These are phyloP conservation scores for Pristionchus pacificus DNA, from an alignment of 1,140 invertebrate species.

Conservation along the genomic window DNA sequence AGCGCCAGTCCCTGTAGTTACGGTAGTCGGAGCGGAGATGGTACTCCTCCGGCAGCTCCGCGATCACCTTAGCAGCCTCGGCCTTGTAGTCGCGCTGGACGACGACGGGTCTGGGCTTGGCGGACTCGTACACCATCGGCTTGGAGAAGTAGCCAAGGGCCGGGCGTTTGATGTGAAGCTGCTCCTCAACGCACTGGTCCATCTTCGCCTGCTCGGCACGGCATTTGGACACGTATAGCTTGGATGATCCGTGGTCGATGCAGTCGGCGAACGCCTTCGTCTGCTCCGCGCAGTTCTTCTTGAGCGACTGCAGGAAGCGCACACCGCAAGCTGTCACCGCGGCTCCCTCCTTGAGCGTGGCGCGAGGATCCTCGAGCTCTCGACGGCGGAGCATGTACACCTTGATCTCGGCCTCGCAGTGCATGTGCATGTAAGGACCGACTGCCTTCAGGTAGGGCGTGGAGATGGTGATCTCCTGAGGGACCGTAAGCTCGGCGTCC, in stretches of 20 bases:
- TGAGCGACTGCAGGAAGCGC: constrained; percentile 82
- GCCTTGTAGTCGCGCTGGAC: constrained; percentile 53
- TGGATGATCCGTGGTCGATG: constrained; percentile 73
- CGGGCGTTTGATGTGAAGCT: constrained; percentile 77
- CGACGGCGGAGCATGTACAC: constrained; percentile 86
- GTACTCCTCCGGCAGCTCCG: constrained; percentile 47
- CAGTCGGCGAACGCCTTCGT: constrained; percentile 81
- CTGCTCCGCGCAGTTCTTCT: constrained; percentile 73
- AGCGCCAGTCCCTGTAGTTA: constrained; percentile 36
- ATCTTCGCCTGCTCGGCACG: constrained; percentile 77
- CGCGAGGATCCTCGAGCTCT: constrained; percentile 79
- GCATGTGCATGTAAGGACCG: constrained; percentile 82
- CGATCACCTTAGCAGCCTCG: constrained; percentile 48
- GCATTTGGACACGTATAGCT: constrained; percentile 70
- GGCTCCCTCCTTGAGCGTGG: constrained; percentile 83
- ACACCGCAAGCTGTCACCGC: constrained; percentile 82
- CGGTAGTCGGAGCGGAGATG: constrained; percentile 39
- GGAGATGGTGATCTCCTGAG: constrained; percentile 75
- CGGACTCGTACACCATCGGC: constrained; percentile 71
- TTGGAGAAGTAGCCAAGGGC: constrained; percentile 78
- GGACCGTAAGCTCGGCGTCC: constrained; percentile 76
- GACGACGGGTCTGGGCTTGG: constrained; percentile 65
- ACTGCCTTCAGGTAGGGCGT: constrained; percentile 74
- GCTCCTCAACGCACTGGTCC: constrained; percentile 81
- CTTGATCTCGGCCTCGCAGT: constrained; percentile 81